Evolutionary conservation across 1,140 invertebrate species (phyloP), one percentile per base, ranked within the genome.

Genomic region (Schlechtendalia chinensis): DNA sequence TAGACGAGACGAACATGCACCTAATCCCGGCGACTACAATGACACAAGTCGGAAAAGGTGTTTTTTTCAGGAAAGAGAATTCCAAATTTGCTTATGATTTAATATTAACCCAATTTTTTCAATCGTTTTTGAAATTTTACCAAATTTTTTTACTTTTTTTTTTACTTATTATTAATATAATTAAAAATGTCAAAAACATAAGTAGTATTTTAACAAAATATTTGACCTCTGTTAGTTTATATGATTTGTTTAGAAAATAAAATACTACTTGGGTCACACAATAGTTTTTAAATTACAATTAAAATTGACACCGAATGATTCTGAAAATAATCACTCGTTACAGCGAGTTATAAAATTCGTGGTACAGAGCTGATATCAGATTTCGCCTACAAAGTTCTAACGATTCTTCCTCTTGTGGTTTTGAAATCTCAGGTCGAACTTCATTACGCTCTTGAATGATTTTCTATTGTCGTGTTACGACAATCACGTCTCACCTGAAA

Each of bases 281-380:
- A n/a, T n/a, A n/a, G n/a, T n/a, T 45, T 45, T 45, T 45, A 45
- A 45, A 45, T 45, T 45, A 45, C 39, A 45, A 5, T 45, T 45
- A 45, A 45, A 5, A 45, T 45, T 5, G 39, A 4, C 39, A 45
- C 10, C n/a, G n/a, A n/a, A n/a, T n/a, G n/a, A n/a, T n/a, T n/a
- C n/a, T n/a, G n/a, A n/a, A n/a, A n/a, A 27, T 67, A 5, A 19
- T 8, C 45, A 5, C 0, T 3, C n/a, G 1, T 67, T 45, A 67
- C 63, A 45, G 63, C 45, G 63, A 67, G 32, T 39, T 67, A 67
- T 67, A 67, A n/a, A 45, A 45, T 67, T 67, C 63, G 32, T 67
- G 63, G 32, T 45, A 67, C 45, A 67, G 63, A 45, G 63, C 17
- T 67, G 63, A 32, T 12, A 67, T 45, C 32, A 67, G 63, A 67